Conservation (phyloP, 2,888 invertebrate species). For the Mythimna lalbum region DNA sequence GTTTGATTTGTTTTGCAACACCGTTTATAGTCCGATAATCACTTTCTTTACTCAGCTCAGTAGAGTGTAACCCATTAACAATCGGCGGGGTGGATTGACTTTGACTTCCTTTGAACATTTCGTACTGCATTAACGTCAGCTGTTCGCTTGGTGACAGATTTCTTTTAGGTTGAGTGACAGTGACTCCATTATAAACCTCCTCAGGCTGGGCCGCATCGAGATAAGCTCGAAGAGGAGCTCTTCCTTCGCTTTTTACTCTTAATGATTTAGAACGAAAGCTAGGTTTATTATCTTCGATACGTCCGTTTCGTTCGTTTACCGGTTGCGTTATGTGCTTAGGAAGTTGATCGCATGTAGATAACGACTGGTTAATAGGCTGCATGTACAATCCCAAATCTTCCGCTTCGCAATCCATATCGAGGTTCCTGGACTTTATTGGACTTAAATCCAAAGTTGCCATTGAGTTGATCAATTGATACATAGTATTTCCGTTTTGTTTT, state of each 20-base stretch:
- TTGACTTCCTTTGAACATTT: slow-evolving; percentile 83
- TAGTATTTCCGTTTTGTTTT: slow-evolving; percentile 75
- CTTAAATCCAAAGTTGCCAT: slow-evolving; percentile 87
- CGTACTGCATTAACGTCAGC: slow-evolving; percentile 87
- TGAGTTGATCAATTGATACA: slow-evolving; percentile 87
- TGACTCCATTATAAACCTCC: slow-evolving; percentile 82
- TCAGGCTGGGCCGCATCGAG: slow-evolving; percentile 80
- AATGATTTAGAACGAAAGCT: slow-evolving; percentile 89
- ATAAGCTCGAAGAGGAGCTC: slow-evolving; percentile 85
- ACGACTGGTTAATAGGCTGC: slow-evolving; percentile 84
- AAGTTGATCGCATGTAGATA: slow-evolving; percentile 87
- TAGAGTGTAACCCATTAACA: slow-evolving; percentile 80
- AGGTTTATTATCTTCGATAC: slow-evolving; percentile 83
- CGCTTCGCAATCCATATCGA: slow-evolving; percentile 81
- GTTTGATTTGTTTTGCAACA: slow-evolving; percentile 85
- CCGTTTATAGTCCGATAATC: slow-evolving; percentile 87
- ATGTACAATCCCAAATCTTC: slow-evolving; percentile 88
- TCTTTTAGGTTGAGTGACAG: slow-evolving; percentile 89
- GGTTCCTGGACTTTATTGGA: slow-evolving; percentile 81
- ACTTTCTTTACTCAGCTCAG: slow-evolving; percentile 85
- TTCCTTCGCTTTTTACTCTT: slow-evolving; percentile 89
- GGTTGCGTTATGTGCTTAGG: slow-evolving; percentile 84
- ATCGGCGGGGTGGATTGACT: slow-evolving; percentile 74
- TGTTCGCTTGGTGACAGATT: slow-evolving; percentile 89
- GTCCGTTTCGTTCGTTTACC: slow-evolving; percentile 83